Evolutionary conservation across 2,113 vertebrate species (phyloP).

Genomic region (Mandrillus leucophaeus): DNA sequence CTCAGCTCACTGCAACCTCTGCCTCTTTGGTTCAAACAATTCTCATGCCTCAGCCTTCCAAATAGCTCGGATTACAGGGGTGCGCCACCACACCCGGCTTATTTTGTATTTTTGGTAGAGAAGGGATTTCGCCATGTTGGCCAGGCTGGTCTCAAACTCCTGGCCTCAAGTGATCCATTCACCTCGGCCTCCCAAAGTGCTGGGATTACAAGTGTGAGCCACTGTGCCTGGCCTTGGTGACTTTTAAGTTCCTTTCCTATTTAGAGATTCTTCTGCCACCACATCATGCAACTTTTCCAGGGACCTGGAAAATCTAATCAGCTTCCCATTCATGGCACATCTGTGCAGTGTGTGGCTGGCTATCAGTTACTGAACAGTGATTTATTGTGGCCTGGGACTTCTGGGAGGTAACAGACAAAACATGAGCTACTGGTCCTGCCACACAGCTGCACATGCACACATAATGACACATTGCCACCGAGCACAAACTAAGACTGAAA

Average conservation of each 20-base stretch:
- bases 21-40: too few species aligned
- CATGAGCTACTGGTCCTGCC: background rate
- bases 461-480: background rate
- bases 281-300: background rate
- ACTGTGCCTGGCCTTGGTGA: background rate
- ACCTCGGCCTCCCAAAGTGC: too few species aligned
- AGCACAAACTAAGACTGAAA: background rate
- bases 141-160: too few species aligned
- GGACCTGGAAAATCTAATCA: background rate
- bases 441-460: background rate
- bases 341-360: too few species aligned
- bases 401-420: background rate
- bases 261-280: background rate
- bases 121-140: too few species aligned
- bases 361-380: background rate
- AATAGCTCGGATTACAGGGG: too few species aligned
- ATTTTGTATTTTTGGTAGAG: too few species aligned
- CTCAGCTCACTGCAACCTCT: too few species aligned
- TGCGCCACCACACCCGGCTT: accelerated
- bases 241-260: background rate
- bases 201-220: too few species aligned
- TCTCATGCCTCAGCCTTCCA: too few species aligned
- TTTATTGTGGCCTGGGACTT: background rate
- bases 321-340: background rate
- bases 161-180: too few species aligned